Evolutionary conservation across 2,888 invertebrate genomes (phyloP).

Genomic region (Drosophila atroscutellata): DNA sequence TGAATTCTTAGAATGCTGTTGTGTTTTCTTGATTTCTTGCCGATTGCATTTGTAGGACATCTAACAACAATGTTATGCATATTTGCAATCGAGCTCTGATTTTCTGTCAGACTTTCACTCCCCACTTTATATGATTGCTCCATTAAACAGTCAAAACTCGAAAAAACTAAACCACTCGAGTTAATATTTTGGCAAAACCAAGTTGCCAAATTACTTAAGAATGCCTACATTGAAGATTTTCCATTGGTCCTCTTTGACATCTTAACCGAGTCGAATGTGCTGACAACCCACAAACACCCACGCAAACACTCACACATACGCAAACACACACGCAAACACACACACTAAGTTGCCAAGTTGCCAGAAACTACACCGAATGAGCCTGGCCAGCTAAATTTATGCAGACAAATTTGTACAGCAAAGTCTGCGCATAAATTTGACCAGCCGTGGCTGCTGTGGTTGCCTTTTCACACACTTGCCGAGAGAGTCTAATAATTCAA

Average conservation of each 20-base stretch:
- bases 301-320: background rate
- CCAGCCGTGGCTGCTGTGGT: conserved; percentile 29
- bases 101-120: background rate
- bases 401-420: conserved; percentile 61
- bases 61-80: background rate
- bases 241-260: conserved; percentile 20
- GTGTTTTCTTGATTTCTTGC: background rate
- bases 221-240: background rate
- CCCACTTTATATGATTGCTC: background rate
- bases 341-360: conserved; percentile 42
- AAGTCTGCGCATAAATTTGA: conserved; percentile 58
- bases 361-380: conserved; percentile 37
- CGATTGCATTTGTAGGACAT: conserved; percentile 6
- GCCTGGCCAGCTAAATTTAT: conserved; percentile 57
- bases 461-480: background rate
- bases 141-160: background rate
- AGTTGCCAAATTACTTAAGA: background rate
- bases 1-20: background rate
- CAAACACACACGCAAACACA: conserved; percentile 6
- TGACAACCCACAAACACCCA: conserved; percentile 10
- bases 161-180: background rate
- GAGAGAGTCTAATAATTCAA: background rate
- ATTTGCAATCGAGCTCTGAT: background rate
- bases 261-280: conserved; percentile 28
- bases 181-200: background rate